A percentile compares a stretch with the other conserved stretches of the same genome.
phyloP scores from a whole-genome alignment of 2,888 invertebrate species.

The Erebia aethiops region DNA sequence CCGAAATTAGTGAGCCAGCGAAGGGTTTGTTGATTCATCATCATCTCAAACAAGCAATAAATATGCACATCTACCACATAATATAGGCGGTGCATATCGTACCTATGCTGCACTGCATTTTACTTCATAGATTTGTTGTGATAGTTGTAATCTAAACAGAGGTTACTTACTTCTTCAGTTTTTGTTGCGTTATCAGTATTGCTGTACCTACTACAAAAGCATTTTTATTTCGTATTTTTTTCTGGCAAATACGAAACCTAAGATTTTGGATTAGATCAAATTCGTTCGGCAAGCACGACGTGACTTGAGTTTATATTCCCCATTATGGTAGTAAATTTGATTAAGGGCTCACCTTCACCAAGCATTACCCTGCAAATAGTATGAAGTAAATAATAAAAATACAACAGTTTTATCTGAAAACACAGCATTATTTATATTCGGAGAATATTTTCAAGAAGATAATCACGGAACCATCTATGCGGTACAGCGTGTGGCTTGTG shows the following conservation, averaged over 20 bases:
- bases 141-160: background rate
- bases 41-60: too few species aligned
- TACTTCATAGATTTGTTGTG: background rate
- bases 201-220: background rate
- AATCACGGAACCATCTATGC: too few species aligned
- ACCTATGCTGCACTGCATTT: too few species aligned
- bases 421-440: background rate
- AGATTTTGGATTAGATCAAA: constrained; percentile 1
- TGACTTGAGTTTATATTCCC: constrained; percentile 9
- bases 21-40: too few species aligned
- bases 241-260: background rate
- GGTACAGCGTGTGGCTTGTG: too few species aligned
- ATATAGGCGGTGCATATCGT: too few species aligned
- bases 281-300: background rate
- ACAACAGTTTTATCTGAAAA: background rate
- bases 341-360: constrained; percentile 4
- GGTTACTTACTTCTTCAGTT: background rate
- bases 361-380: background rate
- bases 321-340: constrained; percentile 3
- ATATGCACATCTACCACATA: too few species aligned
- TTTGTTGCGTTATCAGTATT: background rate
- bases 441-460: background rate
- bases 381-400: constrained; percentile 1
- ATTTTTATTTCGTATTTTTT: background rate
- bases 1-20: too few species aligned